A percentile compares a stretch with the other conserved stretches of the same genome.
phyloP scores from a whole-genome alignment of 2,113 vertebrate species.

The Electrona antarctica region DNA sequence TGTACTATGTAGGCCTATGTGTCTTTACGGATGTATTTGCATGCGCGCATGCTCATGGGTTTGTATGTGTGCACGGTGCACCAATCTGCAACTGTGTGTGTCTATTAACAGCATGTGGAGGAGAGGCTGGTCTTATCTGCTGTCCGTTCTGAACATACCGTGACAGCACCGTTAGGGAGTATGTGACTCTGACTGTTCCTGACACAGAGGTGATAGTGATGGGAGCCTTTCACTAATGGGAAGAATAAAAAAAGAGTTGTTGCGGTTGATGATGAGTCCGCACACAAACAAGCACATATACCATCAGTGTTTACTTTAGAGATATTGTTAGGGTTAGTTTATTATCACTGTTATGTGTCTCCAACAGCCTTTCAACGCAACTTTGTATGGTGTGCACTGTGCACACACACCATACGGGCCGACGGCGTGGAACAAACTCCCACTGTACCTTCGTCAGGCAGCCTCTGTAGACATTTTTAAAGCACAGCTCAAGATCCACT shows the following conservation, averaged over 20 bases:
- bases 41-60: not conserved
- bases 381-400: too few relatives aligned
- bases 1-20: not conserved
- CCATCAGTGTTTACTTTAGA: too few relatives aligned
- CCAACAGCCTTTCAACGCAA: too few relatives aligned
- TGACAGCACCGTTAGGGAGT: constrained; percentile 58
- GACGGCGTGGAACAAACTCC: too few relatives aligned
- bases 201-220: not conserved
- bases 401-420: too few relatives aligned
- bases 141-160: constrained; percentile 66
- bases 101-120: constrained; percentile 49
- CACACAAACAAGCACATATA: too few relatives aligned
- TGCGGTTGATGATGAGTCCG: constrained; percentile 25
- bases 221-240: not conserved
- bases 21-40: not conserved
- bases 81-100: constrained; percentile 18
- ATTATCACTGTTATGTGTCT: too few relatives aligned
- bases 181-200: constrained; percentile 25
- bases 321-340: too few relatives aligned
- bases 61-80: not conserved
- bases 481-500: too few relatives aligned
- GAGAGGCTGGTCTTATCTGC: constrained; percentile 62
- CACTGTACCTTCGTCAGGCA: too few relatives aligned
- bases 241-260: constrained; percentile 33
- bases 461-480: too few relatives aligned